phyloP scores from a whole-genome alignment of 2,113 vertebrate species.

The Otocyon megalotis region DNA sequence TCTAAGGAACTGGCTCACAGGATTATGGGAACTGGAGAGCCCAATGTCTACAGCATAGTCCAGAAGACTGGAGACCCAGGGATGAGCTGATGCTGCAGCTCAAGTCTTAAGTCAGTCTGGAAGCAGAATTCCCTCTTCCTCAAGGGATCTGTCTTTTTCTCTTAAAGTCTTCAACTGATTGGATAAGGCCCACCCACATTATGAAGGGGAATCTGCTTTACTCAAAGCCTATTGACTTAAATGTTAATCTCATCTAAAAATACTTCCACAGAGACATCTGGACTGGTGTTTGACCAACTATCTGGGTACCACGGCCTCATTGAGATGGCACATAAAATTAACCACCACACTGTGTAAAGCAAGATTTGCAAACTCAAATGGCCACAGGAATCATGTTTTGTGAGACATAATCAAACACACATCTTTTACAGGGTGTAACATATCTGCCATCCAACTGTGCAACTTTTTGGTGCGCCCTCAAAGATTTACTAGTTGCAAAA shows the following conservation, averaged over 20 bases:
- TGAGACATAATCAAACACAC: not conserved
- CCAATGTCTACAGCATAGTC: not conserved
- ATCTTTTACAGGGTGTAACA: not conserved
- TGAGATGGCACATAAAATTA: not conserved
- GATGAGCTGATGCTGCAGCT: not conserved
- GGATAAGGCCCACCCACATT: not conserved
- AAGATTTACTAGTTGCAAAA: not conserved
- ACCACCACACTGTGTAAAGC: not conserved
- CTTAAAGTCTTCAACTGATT: not conserved
- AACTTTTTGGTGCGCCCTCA: not conserved
- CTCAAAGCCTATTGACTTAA: not conserved
- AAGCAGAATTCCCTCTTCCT: not conserved
- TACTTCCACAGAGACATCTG: not conserved
- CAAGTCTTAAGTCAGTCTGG: not conserved
- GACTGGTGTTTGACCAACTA: not conserved
- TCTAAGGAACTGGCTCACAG: not conserved
- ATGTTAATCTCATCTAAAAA: slow-evolving; percentile 7
- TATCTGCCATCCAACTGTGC: not conserved
- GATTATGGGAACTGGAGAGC: not conserved
- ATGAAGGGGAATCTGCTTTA: not conserved
- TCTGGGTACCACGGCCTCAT: not conserved
- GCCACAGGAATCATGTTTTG: not conserved
- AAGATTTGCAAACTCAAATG: not conserved
- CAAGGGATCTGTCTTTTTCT: not conserved
- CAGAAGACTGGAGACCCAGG: not conserved